Evolutionary conservation across 2,888 invertebrate genomes (phyloP), one percentile per base, ranked within the genome.

Genomic region (Oscheius myriophilus): DNA sequence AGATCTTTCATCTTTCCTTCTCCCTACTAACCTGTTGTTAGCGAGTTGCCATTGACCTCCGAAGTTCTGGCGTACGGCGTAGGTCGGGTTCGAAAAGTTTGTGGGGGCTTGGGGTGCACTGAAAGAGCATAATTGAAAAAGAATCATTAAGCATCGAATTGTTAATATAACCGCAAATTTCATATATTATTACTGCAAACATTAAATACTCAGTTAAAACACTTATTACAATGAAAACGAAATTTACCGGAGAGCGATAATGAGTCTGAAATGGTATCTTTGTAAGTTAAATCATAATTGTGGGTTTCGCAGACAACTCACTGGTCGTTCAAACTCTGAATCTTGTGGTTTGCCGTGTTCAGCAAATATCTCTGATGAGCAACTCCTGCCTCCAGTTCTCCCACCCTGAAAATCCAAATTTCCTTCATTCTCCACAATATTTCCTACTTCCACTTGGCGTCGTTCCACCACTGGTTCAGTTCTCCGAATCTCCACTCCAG

Each of bases 401-500:
- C 82, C 41, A 82, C 45, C 21, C 73, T 73, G 63, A 21, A 67
- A 73, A 53, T 42, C 6, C 16, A 43, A 23, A 11, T n/a, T 21
- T 45, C n/a, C 11, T 61, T 14, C 4, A 14, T 7, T 12, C 23
- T 55, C 3, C 23, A 14, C n/a, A 45, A 52, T 16, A 43, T 25
- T 12, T 25, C 58, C 16, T 25, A 78, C 75, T 81, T 76, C 82
- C 80, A 82, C 41, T 82, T 80, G 21, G 82, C 72, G 42, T 82
- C 80, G 61, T 73, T 80, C 76, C 80, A 79, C 75, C 76, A 79
- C 53, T 82, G 81, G n/a, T 73, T 69, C 61, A 82, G 69, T 63
- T 82, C 80, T 1, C 78, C 80, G 41, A 80, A 58, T 4, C 78
- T 53, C 82, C 82, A 82, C 52, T 82, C 80, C n/a, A 79, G 66